phyloP scores from a whole-genome alignment of 2,888 invertebrate genomes.

The Aricia artaxerxes region DNA sequence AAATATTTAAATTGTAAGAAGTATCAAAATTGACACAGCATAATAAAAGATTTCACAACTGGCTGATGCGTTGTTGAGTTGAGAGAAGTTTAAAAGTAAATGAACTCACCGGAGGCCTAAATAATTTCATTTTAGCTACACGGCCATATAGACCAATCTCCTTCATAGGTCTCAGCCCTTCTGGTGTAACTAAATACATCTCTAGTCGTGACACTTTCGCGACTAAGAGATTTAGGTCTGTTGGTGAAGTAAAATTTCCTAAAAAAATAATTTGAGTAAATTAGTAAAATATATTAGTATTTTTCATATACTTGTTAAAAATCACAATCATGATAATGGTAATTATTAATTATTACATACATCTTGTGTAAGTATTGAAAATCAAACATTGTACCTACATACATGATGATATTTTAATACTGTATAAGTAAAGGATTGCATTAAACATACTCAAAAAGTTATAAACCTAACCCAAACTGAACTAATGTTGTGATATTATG shows the following conservation, averaged over 20 bases:
- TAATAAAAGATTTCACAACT: neutral
- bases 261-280: slow-evolving; percentile 40
- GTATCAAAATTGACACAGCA: neutral
- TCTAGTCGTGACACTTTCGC: slow-evolving; percentile 97
- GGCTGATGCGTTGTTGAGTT: neutral
- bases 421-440: neutral
- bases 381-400: neutral
- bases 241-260: slow-evolving; percentile 98
- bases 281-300: neutral
- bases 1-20: neutral
- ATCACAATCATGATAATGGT: neutral
- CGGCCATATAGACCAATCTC: slow-evolving; percentile 97
- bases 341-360: neutral
- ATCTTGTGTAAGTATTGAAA: neutral
- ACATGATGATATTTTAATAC: neutral
- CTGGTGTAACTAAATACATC: slow-evolving; percentile 97
- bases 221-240: slow-evolving; percentile 96
- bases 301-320: neutral
- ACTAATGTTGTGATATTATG: neutral
- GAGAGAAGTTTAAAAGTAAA: neutral
- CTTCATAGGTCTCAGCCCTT: slow-evolving; percentile 95
- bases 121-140: slow-evolving; percentile 96
- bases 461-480: neutral
- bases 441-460: neutral
- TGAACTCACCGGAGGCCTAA: slow-evolving; percentile 89